Conservation (phyloP, 2,113 vertebrate genomes). For the Coreoperca whiteheadi region DNA sequence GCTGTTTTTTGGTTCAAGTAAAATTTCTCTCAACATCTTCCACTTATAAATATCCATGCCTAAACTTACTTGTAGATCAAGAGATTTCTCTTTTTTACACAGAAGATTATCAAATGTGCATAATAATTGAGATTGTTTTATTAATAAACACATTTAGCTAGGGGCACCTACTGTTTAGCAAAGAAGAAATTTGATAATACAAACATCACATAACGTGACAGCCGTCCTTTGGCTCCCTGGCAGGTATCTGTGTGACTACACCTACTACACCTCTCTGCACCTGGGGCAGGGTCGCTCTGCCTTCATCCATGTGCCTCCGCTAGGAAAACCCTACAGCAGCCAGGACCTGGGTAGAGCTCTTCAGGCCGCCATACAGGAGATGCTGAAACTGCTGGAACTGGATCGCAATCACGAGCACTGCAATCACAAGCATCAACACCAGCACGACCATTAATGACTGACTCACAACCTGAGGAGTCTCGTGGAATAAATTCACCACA, state of each 20-base stretch:
- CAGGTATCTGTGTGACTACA: constrained; percentile 97
- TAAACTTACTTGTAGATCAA: too few relatives aligned
- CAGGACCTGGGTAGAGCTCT: constrained; percentile 90
- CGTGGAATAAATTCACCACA: background rate
- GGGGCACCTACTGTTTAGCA: background rate
- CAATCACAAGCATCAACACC: constrained; percentile 79
- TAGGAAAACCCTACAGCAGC: constrained; percentile 90
- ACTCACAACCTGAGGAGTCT: background rate
- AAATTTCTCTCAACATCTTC: background rate
- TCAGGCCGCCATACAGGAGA: constrained; percentile 88
- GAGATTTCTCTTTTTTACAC: background rate
- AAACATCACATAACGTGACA: constrained; percentile 3
- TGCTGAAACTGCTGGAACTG: constrained; percentile 87
- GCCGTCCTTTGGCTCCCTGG: background rate
- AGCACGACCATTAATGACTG: constrained; percentile 21
- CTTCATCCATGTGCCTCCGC: constrained; percentile 93
- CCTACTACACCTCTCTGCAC: constrained; percentile 93
- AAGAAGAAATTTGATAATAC: background rate
- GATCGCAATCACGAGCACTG: constrained; percentile 74
- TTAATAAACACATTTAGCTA: background rate
- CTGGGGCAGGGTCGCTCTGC: constrained; percentile 87
- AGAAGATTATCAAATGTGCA: background rate
- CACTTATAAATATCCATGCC: background rate
- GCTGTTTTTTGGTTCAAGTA: background rate
- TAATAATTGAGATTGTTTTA: background rate